phyloP scores from a whole-genome alignment of 1,140 invertebrate species.

The Aphelenchoides besseyi region DNA sequence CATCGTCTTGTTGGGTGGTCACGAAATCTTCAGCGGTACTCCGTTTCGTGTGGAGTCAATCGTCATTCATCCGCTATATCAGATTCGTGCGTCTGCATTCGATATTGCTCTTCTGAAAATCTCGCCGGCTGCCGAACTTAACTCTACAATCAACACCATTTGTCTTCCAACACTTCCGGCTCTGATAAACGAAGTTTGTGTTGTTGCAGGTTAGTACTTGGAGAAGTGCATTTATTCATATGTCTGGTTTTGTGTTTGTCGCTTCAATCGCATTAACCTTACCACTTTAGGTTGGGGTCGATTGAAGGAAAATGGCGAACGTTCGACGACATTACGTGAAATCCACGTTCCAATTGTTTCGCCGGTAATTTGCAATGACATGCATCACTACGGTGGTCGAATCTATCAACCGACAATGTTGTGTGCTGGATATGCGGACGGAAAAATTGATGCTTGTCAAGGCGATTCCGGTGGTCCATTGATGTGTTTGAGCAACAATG shows the following conservation, averaged over 20 bases:
- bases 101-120: slow-evolving; percentile 36
- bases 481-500: slow-evolving; percentile 25
- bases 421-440: slow-evolving; percentile 40
- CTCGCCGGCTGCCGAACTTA: slow-evolving; percentile 16
- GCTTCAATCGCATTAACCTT: neutral
- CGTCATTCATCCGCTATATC: slow-evolving; percentile 32
- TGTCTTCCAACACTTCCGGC: slow-evolving; percentile 26
- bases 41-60: slow-evolving; percentile 25
- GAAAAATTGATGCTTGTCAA: slow-evolving; percentile 40
- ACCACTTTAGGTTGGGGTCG: slow-evolving; percentile 45
- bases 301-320: slow-evolving; percentile 23
- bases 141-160: slow-evolving; percentile 26
- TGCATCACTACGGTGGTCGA: slow-evolving; percentile 31
- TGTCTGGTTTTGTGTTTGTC: neutral
- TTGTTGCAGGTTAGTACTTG: slow-evolving; percentile 15
- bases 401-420: slow-evolving; percentile 36
- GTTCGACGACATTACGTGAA: slow-evolving; percentile 23
- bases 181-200: neutral
- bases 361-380: slow-evolving; percentile 33
- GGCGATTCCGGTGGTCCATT: slow-evolving; percentile 37
- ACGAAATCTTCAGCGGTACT: slow-evolving; percentile 28
- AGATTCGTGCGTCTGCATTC: slow-evolving; percentile 34
- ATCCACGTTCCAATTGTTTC: slow-evolving; percentile 42
- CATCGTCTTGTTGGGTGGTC: slow-evolving; percentile 26
- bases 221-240: slow-evolving; percentile 15